Evolutionary conservation across 2,797 vertebrate genomes (phyloP).

Genomic region (Pseudochirops corinnae): DNA sequence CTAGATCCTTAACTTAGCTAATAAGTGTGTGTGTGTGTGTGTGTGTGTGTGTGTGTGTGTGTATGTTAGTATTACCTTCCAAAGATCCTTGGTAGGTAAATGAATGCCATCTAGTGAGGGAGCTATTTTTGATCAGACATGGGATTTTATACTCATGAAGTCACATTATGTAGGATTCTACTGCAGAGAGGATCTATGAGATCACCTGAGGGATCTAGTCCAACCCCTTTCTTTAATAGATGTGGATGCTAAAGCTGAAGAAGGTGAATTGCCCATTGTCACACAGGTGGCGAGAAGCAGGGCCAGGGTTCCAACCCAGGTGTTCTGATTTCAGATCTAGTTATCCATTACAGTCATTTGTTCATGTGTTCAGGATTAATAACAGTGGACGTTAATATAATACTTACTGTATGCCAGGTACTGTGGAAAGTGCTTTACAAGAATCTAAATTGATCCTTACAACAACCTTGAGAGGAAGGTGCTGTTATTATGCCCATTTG

Average conservation of each 20-base stretch:
- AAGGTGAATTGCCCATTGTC: not conserved
- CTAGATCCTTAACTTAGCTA: not conserved
- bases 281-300: not conserved
- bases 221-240: not conserved
- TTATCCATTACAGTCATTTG: not conserved
- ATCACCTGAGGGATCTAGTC: not conserved
- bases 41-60: not conserved
- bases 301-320: not conserved
- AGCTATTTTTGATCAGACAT: not conserved
- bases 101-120: not conserved
- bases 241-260: not conserved
- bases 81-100: not conserved
- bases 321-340: not conserved
- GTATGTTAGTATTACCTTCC: not conserved
- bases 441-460: not conserved
- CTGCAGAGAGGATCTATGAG: too few species aligned
- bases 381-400: not conserved
- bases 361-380: not conserved
- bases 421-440: not conserved
- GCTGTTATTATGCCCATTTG: not conserved
- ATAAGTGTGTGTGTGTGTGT: not conserved
- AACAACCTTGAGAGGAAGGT: not conserved
- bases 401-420: not conserved
- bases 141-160: not conserved
- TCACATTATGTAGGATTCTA: not conserved